Evolutionary conservation across 2,888 invertebrate species (phyloP).

Genomic region (Drosophila formosana): DNA sequence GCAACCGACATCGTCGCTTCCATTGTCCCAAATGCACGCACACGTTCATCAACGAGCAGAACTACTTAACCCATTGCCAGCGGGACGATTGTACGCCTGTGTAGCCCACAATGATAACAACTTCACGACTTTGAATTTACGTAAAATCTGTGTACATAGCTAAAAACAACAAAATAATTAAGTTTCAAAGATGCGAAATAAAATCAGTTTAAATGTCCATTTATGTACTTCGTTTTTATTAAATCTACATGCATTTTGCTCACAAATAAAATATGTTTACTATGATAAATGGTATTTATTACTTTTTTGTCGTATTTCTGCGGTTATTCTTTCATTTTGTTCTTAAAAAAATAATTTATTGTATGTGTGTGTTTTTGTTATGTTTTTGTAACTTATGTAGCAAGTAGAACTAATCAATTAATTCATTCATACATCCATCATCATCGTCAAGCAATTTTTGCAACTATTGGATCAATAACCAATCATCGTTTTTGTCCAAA

Average conservation of each 20-base stretch:
- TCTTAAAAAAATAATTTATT: slow-evolving; percentile 81
- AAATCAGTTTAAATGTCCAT: slow-evolving; percentile 38
- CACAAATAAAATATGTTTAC: slow-evolving; percentile 79
- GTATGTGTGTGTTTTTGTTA: slow-evolving; percentile 53
- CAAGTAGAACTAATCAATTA: slow-evolving; percentile 58
- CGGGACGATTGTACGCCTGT: slow-evolving; percentile 63
- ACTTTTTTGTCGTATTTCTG: slow-evolving; percentile 61
- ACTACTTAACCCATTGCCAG: slow-evolving; percentile 62
- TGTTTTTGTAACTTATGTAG: slow-evolving; percentile 44
- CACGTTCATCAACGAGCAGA: slow-evolving; percentile 73
- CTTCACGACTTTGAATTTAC: slow-evolving; percentile 6
- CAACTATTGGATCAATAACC: slow-evolving; percentile 61
- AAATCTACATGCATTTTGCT: slow-evolving; percentile 79
- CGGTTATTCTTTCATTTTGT: slow-evolving; percentile 62
- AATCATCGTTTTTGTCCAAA: slow-evolving; percentile 46
- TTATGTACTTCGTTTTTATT: slow-evolving; percentile 63
- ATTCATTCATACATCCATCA: slow-evolving; percentile 11
- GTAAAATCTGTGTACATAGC: slow-evolving; percentile 30
- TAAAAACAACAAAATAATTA: slow-evolving; percentile 3
- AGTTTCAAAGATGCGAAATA: slow-evolving; percentile 18
- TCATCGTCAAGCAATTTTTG: slow-evolving; percentile 49
- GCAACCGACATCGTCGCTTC: slow-evolving; percentile 68
- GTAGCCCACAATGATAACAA: slow-evolving; percentile 29
- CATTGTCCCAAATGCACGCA: slow-evolving; percentile 73
- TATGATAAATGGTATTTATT: slow-evolving; percentile 73